A percentile compares a stretch with the other conserved stretches of the same genome.
Conservation (phyloP, 2,888 invertebrate genomes). For the Allygus modestus region DNA sequence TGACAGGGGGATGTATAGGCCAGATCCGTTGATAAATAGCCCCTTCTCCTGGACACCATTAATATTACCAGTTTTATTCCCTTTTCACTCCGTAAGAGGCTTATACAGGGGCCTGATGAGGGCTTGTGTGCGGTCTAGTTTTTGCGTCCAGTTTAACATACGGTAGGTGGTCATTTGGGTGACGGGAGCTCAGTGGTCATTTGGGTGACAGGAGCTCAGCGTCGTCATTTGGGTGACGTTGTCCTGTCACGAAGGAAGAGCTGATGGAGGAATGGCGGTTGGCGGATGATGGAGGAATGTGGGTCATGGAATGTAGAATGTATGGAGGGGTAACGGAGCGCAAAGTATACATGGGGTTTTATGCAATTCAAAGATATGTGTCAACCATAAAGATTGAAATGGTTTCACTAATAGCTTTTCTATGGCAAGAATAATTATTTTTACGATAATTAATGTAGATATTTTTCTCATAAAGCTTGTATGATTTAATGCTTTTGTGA, state of each 20-base stretch:
- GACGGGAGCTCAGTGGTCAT: neutral
- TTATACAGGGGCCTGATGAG: conserved; percentile 35
- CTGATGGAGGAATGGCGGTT: neutral
- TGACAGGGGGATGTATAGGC: conserved; percentile 35
- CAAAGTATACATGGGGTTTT: too few relatives aligned
- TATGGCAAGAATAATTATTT: too few relatives aligned
- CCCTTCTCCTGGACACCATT: conserved; percentile 30
- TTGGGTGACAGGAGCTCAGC: neutral
- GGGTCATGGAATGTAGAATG: too few relatives aligned
- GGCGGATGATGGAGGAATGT: neutral
- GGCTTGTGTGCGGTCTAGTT: neutral
- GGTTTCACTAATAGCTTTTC: too few relatives aligned
- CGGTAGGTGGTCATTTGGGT: conserved; percentile 17
- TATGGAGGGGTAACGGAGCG: too few relatives aligned
- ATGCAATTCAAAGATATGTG: too few relatives aligned
- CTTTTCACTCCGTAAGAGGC: conserved; percentile 50
- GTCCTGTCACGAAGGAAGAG: too few relatives aligned
- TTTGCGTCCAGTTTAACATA: conserved; percentile 8
- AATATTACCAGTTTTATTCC: conserved; percentile 55
- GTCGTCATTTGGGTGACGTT: too few relatives aligned
- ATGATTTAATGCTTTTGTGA: too few relatives aligned
- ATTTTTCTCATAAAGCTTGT: too few relatives aligned
- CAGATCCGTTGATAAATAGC: conserved; percentile 47
- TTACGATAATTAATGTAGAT: too few relatives aligned
- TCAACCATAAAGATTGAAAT: too few relatives aligned